Conservation (phyloP, 2,113 vertebrate genomes). For the Lepisosteus osseus region DNA sequence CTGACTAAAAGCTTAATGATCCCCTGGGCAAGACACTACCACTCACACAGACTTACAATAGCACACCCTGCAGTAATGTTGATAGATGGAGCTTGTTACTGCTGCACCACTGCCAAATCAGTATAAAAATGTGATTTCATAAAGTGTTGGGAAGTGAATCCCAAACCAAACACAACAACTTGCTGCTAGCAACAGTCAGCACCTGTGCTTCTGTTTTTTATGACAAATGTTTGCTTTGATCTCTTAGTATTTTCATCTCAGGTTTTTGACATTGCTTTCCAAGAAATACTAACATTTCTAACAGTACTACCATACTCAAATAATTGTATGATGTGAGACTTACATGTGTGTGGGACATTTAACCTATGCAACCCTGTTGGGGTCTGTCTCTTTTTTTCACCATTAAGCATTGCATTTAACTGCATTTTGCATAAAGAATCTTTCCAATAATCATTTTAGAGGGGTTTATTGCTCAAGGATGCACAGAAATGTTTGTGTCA, state of each 20-base stretch:
- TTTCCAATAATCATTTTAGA: too few relatives aligned
- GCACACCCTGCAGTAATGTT: background rate
- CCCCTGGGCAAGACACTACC: background rate
- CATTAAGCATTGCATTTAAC: too few relatives aligned
- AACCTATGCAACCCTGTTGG: too few relatives aligned
- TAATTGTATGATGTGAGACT: too few relatives aligned
- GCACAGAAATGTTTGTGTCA: too few relatives aligned
- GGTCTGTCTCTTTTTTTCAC: too few relatives aligned
- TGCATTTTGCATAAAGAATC: too few relatives aligned
- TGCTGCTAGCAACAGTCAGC: background rate
- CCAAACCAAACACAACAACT: background rate
- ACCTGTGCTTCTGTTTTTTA: background rate
- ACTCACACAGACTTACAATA: background rate
- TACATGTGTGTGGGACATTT: too few relatives aligned
- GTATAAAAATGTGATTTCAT: background rate
- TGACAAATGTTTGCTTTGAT: too few relatives aligned
- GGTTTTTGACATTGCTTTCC: too few relatives aligned
- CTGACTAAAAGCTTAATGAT: background rate
- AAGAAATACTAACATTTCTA: slow-evolving; percentile 1
- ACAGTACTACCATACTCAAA: background rate
- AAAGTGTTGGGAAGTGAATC: slow-evolving; percentile 3
- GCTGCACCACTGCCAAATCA: background rate
- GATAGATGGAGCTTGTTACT: background rate
- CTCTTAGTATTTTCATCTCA: too few relatives aligned
- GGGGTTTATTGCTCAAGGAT: too few relatives aligned